Percentiles rank a stretch among this genome's conserved stretches.
These are phyloP conservation scores for Agrilus cyanescens DNA, from an alignment of 2,888 invertebrate species.

Conservation along the genomic window DNA sequence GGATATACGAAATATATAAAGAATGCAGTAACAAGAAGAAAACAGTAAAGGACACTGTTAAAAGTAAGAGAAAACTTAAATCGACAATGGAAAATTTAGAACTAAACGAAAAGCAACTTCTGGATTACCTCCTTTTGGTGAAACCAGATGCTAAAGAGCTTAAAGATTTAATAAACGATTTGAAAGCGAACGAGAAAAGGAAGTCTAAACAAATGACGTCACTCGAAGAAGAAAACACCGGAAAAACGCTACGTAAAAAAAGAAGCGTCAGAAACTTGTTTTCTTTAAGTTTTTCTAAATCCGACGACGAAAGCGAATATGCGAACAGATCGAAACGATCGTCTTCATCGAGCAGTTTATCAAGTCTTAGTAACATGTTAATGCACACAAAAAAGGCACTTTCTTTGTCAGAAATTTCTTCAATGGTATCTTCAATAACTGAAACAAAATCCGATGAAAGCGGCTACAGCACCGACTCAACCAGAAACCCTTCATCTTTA, in stretches of 20 bases:
- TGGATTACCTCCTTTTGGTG: slow-evolving; percentile 30
- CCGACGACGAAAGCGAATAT: slow-evolving; percentile 28
- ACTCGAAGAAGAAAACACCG: slow-evolving; percentile 23
- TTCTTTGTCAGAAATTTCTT: slow-evolving; percentile 26
- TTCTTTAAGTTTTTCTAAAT: slow-evolving; percentile 24
- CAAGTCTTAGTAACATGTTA: slow-evolving; percentile 28
- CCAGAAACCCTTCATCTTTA: slow-evolving; percentile 38
- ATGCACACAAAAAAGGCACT: slow-evolving; percentile 22
- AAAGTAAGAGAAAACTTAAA: slow-evolving; percentile 20
- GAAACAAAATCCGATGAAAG: slow-evolving; percentile 40
- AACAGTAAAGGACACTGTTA: slow-evolving; percentile 12
- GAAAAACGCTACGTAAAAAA: slow-evolving; percentile 22
- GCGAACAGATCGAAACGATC: slow-evolving; percentile 19
- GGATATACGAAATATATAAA: slow-evolving; percentile 26
- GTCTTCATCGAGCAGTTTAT: slow-evolving; percentile 28
- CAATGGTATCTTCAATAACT: slow-evolving; percentile 15
- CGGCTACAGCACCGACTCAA: slow-evolving; percentile 49
- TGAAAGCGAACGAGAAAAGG: slow-evolving; percentile 16
- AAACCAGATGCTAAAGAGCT: slow-evolving; percentile 27
- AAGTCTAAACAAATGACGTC: slow-evolving; percentile 17
- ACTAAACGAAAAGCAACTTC: slow-evolving; percentile 29
- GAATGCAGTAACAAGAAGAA: slow-evolving; percentile 12
- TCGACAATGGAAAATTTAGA: slow-evolving; percentile 25
- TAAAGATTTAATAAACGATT: slow-evolving; percentile 21
- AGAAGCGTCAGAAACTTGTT: slow-evolving; percentile 25